phyloP scores from a whole-genome alignment of 92 coral and sea anemone species.

The Hydrozoanthus gracilis region DNA sequence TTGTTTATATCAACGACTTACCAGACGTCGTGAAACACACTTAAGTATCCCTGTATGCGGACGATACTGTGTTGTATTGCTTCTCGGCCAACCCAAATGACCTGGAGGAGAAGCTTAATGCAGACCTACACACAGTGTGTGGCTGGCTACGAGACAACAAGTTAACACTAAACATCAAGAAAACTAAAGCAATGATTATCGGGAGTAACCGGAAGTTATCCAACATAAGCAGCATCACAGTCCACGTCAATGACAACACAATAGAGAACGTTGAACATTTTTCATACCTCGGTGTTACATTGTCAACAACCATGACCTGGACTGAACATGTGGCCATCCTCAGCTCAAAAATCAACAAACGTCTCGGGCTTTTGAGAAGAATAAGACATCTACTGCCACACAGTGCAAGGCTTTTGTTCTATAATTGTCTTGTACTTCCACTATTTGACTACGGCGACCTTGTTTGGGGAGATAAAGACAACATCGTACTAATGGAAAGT shows the following conservation, averaged over 20 bases:
- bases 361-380: constrained; percentile 34
- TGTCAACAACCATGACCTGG: constrained; percentile 43
- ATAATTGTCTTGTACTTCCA: too few species aligned
- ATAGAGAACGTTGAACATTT: constrained; percentile 36
- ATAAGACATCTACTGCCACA: constrained; percentile 10
- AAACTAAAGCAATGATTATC: constrained; percentile 31
- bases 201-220: constrained; percentile 41
- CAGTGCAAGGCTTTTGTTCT: too few species aligned
- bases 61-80: constrained; percentile 48
- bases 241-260: constrained; percentile 25
- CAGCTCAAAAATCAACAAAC: constrained; percentile 33
- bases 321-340: constrained; percentile 38
- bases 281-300: constrained; percentile 45
- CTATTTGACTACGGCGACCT: too few species aligned
- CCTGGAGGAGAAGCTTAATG: constrained; percentile 35
- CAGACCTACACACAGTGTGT: constrained; percentile 28
- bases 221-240: constrained; percentile 28
- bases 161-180: constrained; percentile 24
- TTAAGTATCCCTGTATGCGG: constrained; percentile 32
- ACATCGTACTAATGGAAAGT: too few species aligned
- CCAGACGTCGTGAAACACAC: constrained; percentile 1
- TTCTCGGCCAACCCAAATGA: constrained; percentile 30
- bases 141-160: constrained; percentile 30
- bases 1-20: neutral
- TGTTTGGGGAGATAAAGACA: too few species aligned